These are phyloP conservation scores for Butorides virescens DNA, from an alignment of 2,113 vertebrate species.

Conservation along the genomic window DNA sequence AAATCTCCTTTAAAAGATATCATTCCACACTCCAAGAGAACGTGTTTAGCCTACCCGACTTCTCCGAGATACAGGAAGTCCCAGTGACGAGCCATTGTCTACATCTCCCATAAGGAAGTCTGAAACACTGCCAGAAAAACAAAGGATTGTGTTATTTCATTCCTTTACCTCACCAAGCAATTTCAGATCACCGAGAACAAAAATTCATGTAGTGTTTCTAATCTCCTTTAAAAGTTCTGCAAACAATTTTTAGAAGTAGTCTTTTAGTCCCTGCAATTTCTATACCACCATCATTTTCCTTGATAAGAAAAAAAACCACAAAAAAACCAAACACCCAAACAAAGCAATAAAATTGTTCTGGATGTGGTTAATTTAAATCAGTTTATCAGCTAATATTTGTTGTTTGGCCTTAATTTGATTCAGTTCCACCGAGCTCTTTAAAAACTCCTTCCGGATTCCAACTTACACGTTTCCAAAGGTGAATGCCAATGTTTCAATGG, in stretches of 20 bases:
- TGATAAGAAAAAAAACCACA: background rate
- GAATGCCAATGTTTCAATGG: conserved; percentile 95
- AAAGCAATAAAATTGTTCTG: background rate
- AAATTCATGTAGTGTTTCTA: background rate
- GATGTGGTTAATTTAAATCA: background rate
- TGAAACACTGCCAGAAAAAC: conserved; percentile 85
- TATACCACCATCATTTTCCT: background rate
- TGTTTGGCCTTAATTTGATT: background rate
- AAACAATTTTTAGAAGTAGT: background rate
- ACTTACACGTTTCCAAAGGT: conserved; percentile 99
- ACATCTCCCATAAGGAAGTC: conserved; percentile 99
- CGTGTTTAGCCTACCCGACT: conserved; percentile 82
- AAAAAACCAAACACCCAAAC: background rate
- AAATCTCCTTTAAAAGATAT: background rate
- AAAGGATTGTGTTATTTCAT: conserved; percentile 23
- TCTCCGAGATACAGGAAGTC: conserved; percentile 87
- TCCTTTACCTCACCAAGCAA: background rate
- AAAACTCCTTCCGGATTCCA: conserved; percentile 2
- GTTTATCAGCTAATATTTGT: background rate
- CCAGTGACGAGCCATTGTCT: conserved; percentile 90
- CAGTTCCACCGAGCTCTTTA: background rate
- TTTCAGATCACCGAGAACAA: background rate
- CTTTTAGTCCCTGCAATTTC: background rate
- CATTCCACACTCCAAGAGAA: background rate
- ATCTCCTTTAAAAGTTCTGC: background rate